Base-by-base conservation (phyloP, 1,140 invertebrate species). In the Drosophila nikananu region DNA sequence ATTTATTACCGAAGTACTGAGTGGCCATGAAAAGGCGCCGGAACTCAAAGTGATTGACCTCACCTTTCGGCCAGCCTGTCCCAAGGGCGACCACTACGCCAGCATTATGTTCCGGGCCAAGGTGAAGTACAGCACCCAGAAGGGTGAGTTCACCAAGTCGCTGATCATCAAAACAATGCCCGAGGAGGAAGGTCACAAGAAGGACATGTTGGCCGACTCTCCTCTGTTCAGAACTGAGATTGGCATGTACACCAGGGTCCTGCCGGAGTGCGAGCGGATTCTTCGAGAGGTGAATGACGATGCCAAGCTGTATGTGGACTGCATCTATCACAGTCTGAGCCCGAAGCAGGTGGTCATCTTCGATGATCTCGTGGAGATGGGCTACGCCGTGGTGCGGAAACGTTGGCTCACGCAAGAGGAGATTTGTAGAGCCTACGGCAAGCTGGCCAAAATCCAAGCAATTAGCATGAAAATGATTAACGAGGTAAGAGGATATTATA, bases 71-170 rank as follows among this genome's bases (percentile, higher is more conserved):
- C 90, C 90, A 1, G 90, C 87, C 0, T 80, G 73, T 44, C 41
- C 75, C n/a, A 80, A 80, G 27, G 90, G 90, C 1, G 90, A 92
- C 83, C 90, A 92, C 58, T 92, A 86, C 86, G 90, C 84, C 13
- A 92, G 90, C 55, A 54, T 92, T 3, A 92, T 92, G 82, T 92
- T 92, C n/a, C 82, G 90, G 0, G 63, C 63, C 3, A 19, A 1
- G 2, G 71, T 86, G 8, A 41, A 70, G 10, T 86, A 71, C 30
- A 39, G 19, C 9, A 44, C 13, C 13, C 8, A 12, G 2, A 61
- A 42, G 6, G 42, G 27, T 19, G 41, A 23, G 9, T 44, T 21
- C 42, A 27, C 25, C 4, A 80, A 77, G 41, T 78, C 87, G 2
- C 21, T 92, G 27, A 83, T 92, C 2, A 71, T 92, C 3, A 92